Base-by-base conservation (phyloP, 2,113 vertebrate species). In the Tautogolabrus adspersus region DNA sequence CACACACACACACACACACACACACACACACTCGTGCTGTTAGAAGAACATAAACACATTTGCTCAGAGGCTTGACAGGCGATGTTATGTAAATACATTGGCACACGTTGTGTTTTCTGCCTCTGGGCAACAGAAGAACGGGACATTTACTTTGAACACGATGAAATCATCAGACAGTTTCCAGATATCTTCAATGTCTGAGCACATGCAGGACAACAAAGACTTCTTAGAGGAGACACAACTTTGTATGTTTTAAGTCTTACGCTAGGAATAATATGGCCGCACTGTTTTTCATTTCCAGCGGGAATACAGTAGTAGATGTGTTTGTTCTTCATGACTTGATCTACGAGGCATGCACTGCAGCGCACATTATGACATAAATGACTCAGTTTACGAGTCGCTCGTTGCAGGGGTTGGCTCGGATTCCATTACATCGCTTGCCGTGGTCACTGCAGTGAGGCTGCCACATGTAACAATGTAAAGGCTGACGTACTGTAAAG, bases 41-140 rank as follows among this genome's bases (percentile, higher is more conserved):
- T 51, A 49, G 66, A 75, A 76, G 22, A 51, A 71, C 70, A 63
- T 79, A n/a, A 51, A 71, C 70, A 63, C 68, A 62, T 87, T 70
- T 60, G 40, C 58, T 72, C 16, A 55, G 58, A 74, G 59, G 57
- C 49, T 42, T 58, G 75, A 78, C 37, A 56, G 55, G 71, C 57
- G 52, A 55, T 49, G 61, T 75, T 87, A 46, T 83, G 81, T 72
- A 85, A 84, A 87, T 69, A 66, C 30, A 3, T 59, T 63, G n/a
- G 38, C 69, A 37, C 66, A 22, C 42, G 26, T 26, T 59, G 37
- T 18, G 19, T 64, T 52, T 52, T 37, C 63, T n/a, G 66, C 75
- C 68, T 58, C 49, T 47, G 22, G 77, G n/a, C 72, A 56, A 6
- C 67, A 30, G 59, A 5, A 21, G 46, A 56, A 46, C 40, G 22